Base-by-base conservation (phyloP, 2,888 invertebrate genomes). In the Rhorus exstirpatorius region DNA sequence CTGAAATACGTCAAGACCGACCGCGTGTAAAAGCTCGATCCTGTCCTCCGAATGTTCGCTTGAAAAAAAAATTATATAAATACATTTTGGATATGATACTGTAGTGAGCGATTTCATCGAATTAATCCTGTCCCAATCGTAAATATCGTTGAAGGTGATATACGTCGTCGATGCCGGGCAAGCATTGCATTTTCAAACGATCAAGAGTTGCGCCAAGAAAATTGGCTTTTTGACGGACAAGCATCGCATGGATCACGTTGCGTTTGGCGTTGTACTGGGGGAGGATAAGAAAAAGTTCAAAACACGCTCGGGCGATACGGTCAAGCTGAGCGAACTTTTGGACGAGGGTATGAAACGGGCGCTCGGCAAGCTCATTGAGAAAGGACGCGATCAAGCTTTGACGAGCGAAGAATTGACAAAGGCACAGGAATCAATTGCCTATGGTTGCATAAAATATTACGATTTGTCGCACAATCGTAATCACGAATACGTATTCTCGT, bases 231-330 rank as follows among this genome's bases (percentile, higher is more conserved):
- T 96, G 10, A 95, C 95, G 4, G 89, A 92, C 0, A 93, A 93
- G 76, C 95, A 95, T 79, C 95, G 97, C 77, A 94, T 98, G 0
- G 98, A 99, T 92, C 98, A 98, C 93, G 97, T 99, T 12, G 97
- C 96, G 0, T 99, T 99, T 93, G 99, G 99, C 12, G 97, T 99
- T 6, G 99, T 99, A 0, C 94, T 99, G 1, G 99, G 99, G 12
- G 99, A 99, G 93, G 99, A 99, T 93, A 98, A 97, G 90, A 99
- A 99, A 93, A 99, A 99, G 93, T 99, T 99, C 91, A 99, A 99
- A 93, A 99, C 99, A 0, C 95, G 99, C 58, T 99, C 99, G 0
- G 99, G 99, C 0, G 99, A 99, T 84, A 98, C 99, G 0, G 96
- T 99, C 0, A 96, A 97, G 87, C 94, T 99, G 4, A 94, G 95